Evolutionary conservation across 2,113 vertebrate genomes (phyloP).

Genomic region (Harpagus bidentatus): DNA sequence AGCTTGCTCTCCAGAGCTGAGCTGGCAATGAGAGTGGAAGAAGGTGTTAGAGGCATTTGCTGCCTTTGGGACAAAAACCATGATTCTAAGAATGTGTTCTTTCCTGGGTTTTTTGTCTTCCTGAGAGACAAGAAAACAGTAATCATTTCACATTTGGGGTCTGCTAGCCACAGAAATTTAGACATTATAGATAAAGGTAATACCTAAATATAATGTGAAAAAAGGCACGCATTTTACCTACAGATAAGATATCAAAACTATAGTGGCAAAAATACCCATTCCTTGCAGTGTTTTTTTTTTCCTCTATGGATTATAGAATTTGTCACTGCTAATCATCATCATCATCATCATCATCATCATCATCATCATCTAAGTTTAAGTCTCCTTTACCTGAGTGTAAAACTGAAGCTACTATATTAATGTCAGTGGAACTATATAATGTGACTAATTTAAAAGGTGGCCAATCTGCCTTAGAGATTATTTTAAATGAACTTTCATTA

Average conservation of each 20-base stretch:
- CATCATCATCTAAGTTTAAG: not conserved
- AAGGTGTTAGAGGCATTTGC: not conserved
- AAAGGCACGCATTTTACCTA: not conserved
- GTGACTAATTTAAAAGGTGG: not conserved
- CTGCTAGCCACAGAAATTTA: not conserved
- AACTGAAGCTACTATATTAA: not conserved
- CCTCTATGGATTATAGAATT: not conserved
- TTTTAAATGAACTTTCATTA: not conserved
- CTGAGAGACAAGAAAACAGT: not conserved
- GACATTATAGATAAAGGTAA: not conserved
- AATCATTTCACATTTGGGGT: not conserved
- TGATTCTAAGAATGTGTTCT: conserved; percentile 6
- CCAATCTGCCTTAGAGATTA: not conserved
- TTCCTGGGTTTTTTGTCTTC: not conserved
- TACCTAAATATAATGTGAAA: not conserved
- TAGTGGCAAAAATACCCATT: not conserved
- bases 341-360: too few relatives aligned
- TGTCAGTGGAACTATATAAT: not conserved
- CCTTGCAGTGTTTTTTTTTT: accelerated
- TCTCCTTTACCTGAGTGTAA: not conserved
- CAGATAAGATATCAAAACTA: not conserved
- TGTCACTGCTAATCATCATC: not conserved
- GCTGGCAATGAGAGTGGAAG: not conserved
- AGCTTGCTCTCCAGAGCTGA: not conserved
- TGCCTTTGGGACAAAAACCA: not conserved